A percentile compares a stretch with the other conserved stretches of the same genome.
These are phyloP conservation scores for Eciton burchellii DNA, from an alignment of 1,140 invertebrate genomes.

Conservation along the genomic window DNA sequence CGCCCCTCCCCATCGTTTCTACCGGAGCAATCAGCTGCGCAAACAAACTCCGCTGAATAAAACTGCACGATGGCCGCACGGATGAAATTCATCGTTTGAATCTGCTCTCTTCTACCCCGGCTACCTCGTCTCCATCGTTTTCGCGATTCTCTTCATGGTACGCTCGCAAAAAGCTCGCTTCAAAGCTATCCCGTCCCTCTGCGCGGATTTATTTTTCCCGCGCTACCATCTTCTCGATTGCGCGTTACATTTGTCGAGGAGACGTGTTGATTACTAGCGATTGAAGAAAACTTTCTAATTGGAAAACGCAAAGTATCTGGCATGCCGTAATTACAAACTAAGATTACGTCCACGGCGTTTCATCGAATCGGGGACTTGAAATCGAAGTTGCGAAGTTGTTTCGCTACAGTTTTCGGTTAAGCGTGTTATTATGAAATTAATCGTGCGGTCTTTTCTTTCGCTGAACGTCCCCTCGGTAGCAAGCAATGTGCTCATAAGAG, in stretches of 20 bases:
- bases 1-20: constrained; percentile 3
- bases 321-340: background rate
- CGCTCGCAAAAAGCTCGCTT: constrained; percentile 31
- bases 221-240: background rate
- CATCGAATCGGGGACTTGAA: background rate
- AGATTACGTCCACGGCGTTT: background rate
- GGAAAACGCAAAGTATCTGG: background rate
- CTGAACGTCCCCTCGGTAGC: background rate
- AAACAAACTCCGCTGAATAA: constrained; percentile 67
- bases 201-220: constrained; percentile 20
- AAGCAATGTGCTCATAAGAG: constrained; percentile 20
- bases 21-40: constrained; percentile 68
- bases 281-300: background rate
- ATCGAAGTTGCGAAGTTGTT: background rate
- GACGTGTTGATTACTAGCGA: constrained; percentile 5
- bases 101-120: background rate
- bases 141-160: background rate
- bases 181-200: background rate
- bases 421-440: constrained; percentile 14
- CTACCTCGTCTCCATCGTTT: constrained; percentile 4
- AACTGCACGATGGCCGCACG: constrained; percentile 42
- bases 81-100: constrained; percentile 51
- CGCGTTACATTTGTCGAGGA: constrained; percentile 13
- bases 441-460: background rate
- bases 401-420: background rate